Percentiles rank a stretch among this genome's conserved stretches.
These are phyloP conservation scores for Bos indicus DNA, from an alignment of 2,113 vertebrate species.

Conservation along the genomic window DNA sequence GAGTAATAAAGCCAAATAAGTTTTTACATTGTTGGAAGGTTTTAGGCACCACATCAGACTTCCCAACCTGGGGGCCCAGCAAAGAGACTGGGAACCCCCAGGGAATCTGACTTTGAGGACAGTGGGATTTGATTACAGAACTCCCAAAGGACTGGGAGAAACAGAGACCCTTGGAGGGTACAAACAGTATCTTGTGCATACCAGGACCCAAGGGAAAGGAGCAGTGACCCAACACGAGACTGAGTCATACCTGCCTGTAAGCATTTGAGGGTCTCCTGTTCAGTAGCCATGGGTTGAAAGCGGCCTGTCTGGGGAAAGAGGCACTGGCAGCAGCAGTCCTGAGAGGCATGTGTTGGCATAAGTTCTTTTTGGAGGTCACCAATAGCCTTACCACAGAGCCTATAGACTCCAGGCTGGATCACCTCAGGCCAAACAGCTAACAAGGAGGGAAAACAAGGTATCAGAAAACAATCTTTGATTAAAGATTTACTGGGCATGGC, in stretches of 20 bases:
- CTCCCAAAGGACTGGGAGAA: too few species aligned
- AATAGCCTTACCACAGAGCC: not conserved
- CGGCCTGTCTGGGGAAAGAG: not conserved
- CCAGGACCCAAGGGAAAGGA: too few species aligned
- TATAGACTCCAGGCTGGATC: not conserved
- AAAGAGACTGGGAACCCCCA: not conserved
- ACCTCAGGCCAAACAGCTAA: not conserved
- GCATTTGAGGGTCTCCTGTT: too few species aligned
- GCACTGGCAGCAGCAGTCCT: not conserved
- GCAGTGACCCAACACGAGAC: too few species aligned
- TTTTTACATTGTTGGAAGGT: not conserved
- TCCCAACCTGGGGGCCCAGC: not conserved
- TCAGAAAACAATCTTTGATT: not conserved
- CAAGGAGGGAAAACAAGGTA: not conserved
- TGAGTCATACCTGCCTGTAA: too few species aligned
- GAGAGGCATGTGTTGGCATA: not conserved
- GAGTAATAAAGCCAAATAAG: not conserved
- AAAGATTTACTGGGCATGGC: not conserved
- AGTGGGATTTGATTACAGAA: too few species aligned
- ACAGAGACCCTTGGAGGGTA: too few species aligned
- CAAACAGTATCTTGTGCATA: too few species aligned
- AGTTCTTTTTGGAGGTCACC: not conserved
- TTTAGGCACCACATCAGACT: not conserved
- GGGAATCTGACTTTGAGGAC: not conserved
- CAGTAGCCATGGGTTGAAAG: too few species aligned